Conservation (phyloP, 2,797 vertebrate species). For the Pantherophis alleghaniensis region DNA sequence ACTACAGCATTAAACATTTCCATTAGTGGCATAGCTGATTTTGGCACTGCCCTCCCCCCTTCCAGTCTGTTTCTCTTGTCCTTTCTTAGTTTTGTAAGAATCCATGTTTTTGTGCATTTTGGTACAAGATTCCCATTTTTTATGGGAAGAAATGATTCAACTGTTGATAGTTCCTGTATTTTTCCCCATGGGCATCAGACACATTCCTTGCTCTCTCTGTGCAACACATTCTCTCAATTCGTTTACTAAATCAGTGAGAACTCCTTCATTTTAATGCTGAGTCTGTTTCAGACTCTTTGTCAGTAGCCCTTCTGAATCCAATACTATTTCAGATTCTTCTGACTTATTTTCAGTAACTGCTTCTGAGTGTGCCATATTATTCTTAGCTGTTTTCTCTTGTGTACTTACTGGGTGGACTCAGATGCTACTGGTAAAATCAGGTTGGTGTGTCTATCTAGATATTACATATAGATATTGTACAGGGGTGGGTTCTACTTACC, state of each 20-base stretch:
- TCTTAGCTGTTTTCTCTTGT: not conserved
- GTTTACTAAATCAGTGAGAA: not conserved
- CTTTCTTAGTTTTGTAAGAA: not conserved
- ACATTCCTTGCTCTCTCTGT: not conserved
- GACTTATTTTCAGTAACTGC: not conserved
- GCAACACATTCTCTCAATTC: not conserved
- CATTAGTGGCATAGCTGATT: not conserved
- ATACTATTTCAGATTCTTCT: not conserved
- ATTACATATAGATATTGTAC: no score
- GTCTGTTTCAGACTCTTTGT: not conserved
- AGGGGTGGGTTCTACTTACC: no score
- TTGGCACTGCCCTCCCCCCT: not conserved
- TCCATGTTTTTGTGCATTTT: not conserved
- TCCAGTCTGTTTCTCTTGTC: not conserved
- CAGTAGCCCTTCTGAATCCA: not conserved
- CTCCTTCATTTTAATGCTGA: not conserved
- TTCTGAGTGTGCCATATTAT: not conserved
- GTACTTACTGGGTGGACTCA: not conserved
- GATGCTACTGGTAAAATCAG: not conserved
- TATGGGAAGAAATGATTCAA: not conserved
- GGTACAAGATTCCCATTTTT: not conserved
- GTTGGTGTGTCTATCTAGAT: not conserved
- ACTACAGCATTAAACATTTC: not conserved
- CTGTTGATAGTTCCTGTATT: not conserved
- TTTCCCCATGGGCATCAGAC: not conserved